Conservation (phyloP, 2,797 vertebrate genomes). For the Melanotaenia boesemani region DNA sequence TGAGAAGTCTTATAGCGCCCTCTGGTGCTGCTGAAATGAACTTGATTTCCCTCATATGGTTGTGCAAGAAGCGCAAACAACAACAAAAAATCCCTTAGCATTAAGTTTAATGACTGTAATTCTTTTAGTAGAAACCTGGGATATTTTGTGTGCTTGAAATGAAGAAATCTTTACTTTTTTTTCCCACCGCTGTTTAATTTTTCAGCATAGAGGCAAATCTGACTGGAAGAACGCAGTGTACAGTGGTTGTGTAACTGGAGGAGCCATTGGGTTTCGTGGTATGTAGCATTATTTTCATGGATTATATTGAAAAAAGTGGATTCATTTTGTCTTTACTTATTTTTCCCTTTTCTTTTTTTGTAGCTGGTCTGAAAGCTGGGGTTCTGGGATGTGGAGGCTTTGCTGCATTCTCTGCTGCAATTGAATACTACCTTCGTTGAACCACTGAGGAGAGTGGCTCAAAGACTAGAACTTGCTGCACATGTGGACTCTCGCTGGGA, state of each 20-base stretch:
- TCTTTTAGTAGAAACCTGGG: background rate
- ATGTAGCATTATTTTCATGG: constrained; percentile 47
- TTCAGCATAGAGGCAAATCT: constrained; percentile 92
- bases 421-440: constrained; percentile 96
- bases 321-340: background rate
- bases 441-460: background rate
- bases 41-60: no score
- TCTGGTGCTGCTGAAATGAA: constrained; percentile 40
- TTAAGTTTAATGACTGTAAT: background rate
- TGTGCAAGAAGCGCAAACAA: background rate
- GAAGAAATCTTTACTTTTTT: no score
- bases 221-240: constrained; percentile 98
- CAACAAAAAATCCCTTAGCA: background rate
- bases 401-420: constrained; percentile 95
- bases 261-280: constrained; percentile 95
- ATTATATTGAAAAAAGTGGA: background rate
- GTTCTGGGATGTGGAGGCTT: constrained; percentile 95
- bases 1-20: constrained; percentile 29
- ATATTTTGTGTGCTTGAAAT: background rate
- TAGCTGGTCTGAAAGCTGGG: constrained; percentile 95
- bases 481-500: constrained; percentile 9
- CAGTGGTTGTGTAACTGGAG: constrained; percentile 95
- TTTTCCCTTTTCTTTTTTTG: constrained; percentile 7
- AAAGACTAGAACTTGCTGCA: constrained; percentile 8
- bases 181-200: constrained; percentile 25